These are phyloP conservation scores for Erythrolamprus reginae DNA, from an alignment of 2,113 vertebrate species.

Conservation along the genomic window DNA sequence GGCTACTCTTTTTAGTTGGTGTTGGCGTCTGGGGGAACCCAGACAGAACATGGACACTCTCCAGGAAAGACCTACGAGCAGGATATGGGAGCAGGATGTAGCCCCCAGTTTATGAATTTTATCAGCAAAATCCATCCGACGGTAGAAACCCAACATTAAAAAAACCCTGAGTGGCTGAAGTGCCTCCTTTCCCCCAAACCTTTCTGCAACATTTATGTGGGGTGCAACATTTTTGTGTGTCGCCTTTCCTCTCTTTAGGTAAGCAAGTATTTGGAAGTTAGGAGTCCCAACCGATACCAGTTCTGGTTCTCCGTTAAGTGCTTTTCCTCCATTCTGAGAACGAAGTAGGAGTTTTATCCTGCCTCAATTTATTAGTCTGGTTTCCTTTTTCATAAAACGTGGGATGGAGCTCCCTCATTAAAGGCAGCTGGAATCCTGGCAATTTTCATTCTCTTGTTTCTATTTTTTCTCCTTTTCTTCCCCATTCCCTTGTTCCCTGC, in stretches of 20 bases:
- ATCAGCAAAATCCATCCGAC: background rate
- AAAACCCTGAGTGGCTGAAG: background rate
- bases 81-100: background rate
- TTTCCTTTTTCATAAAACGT: background rate
- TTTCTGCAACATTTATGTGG: background rate
- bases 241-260: background rate
- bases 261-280: background rate
- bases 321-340: background rate
- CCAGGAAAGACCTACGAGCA: background rate
- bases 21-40: too few species aligned
- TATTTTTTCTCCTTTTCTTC: slow-evolving; percentile 40
- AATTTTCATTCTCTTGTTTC: slow-evolving; percentile 7
- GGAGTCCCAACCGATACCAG: too few species aligned
- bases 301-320: too few species aligned
- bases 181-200: background rate
- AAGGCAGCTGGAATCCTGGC: slow-evolving; percentile 19
- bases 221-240: background rate
- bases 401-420: background rate
- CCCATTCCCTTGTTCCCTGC: slow-evolving; percentile 31
- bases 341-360: background rate
- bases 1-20: too few species aligned
- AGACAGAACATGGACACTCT: too few species aligned
- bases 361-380: background rate
- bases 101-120: background rate
- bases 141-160: background rate